phyloP scores from a whole-genome alignment of 2,797 vertebrate genomes.

The Lacerta agilis region DNA sequence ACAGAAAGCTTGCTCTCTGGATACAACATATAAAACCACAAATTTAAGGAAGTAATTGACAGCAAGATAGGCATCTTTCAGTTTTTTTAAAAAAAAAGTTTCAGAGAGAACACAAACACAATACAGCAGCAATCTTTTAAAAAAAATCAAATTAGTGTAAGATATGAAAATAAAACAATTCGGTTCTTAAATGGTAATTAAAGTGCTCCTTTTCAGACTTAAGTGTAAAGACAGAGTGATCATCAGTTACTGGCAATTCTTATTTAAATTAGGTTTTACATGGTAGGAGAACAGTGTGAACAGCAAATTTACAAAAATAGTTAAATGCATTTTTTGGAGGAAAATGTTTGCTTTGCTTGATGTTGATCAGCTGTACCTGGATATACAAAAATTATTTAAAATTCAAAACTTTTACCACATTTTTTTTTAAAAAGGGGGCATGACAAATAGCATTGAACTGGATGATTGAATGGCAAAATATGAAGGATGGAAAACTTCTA shows the following conservation, averaged over 20 bases:
- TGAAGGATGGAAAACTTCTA: conserved; percentile 76
- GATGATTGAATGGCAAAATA: conserved; percentile 78
- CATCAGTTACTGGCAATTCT: conserved; percentile 79
- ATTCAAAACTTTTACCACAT: conserved; percentile 79
- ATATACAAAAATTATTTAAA: conserved; percentile 82
- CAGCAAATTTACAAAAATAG: conserved; percentile 83
- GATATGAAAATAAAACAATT: conserved; percentile 73
- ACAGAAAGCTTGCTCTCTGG: conserved; percentile 57
- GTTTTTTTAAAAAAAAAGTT: conserved; percentile 68
- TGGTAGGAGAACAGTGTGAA: conserved; percentile 80
- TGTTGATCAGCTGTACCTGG: conserved; percentile 81
- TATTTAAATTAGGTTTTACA: conserved; percentile 74
- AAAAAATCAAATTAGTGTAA: conserved; percentile 77
- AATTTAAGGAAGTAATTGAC: conserved; percentile 67
- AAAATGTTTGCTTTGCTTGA: conserved; percentile 70
- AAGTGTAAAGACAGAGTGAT: conserved; percentile 77
- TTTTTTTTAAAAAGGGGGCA: conserved; percentile 74
- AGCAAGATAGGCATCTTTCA: conserved; percentile 70
- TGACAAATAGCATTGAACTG: conserved; percentile 78
- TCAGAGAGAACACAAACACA: conserved; percentile 70
- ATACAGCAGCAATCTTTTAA: conserved; percentile 74
- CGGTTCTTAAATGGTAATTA: conserved; percentile 73
- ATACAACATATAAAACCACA: conserved; percentile 68
- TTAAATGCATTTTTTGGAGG: conserved; percentile 78
- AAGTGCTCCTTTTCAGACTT: conserved; percentile 79